Evolutionary conservation across 2,888 invertebrate genomes (phyloP).

Genomic region (Melinopterus prodromus): DNA sequence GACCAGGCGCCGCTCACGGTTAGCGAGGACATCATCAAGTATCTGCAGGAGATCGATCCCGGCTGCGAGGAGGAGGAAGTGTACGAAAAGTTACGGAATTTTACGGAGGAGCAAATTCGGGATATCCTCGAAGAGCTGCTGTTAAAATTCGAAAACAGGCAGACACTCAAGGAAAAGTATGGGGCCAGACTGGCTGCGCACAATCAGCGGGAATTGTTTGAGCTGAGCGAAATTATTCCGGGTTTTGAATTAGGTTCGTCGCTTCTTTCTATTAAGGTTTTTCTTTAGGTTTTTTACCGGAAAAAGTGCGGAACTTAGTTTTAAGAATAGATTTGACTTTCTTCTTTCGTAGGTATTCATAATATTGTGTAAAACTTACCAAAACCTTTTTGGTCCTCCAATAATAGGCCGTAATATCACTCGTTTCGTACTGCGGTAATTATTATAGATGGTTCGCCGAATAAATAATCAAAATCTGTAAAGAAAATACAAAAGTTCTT

Average conservation of each 20-base stretch:
- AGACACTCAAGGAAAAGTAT: conserved; percentile 48
- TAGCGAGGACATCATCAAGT: conserved; percentile 40
- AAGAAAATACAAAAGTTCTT: no score
- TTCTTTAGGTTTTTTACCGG: not conserved
- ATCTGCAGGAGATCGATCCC: conserved; percentile 37
- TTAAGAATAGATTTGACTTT: not conserved
- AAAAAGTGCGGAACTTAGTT: not conserved
- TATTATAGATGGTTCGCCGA: no score
- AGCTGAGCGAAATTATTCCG: conserved; percentile 45
- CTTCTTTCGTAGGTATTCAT: not conserved
- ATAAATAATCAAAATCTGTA: no score
- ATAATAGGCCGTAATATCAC: no score
- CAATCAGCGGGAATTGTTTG: conserved; percentile 53
- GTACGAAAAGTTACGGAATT: conserved; percentile 24
- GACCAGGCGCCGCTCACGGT: conserved; percentile 31
- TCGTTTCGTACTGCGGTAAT: no score
- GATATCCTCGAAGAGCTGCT: conserved; percentile 49
- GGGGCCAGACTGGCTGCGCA: conserved; percentile 46
- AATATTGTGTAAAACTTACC: no score
- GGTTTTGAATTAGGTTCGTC: conserved; percentile 52
- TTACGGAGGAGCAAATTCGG: conserved; percentile 33
- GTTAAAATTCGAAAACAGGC: conserved; percentile 47
- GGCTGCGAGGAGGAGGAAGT: conserved; percentile 29
- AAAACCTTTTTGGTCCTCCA: no score
- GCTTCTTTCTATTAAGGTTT: not conserved